Conservation (phyloP, 1,140 invertebrate species). For the Nylanderia fulva region DNA sequence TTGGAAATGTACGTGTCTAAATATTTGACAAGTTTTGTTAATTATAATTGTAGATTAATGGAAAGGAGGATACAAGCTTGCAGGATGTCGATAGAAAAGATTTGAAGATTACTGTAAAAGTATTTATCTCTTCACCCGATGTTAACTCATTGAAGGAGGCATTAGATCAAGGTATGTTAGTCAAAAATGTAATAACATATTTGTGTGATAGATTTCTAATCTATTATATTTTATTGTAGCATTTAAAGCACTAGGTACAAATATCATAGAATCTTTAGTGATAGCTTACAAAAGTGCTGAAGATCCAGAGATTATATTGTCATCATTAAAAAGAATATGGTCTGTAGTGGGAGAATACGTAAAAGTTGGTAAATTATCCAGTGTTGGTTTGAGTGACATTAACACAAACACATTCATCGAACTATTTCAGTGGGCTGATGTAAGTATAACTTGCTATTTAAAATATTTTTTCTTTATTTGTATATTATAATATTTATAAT, state of each 20-base stretch:
- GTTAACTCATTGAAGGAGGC: slow-evolving; percentile 83
- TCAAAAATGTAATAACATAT: neutral
- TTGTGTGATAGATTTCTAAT: slow-evolving; percentile 35
- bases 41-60: slow-evolving; percentile 73
- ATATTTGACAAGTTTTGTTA: slow-evolving; percentile 26
- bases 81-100: slow-evolving; percentile 85
- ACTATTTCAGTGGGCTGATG: slow-evolving; percentile 92
- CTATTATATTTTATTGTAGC: slow-evolving; percentile 56
- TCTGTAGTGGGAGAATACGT: slow-evolving; percentile 90
- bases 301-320: slow-evolving; percentile 85
- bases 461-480: neutral
- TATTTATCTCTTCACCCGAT: slow-evolving; percentile 86
- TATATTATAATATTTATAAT: too few relatives aligned
- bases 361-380: slow-evolving; percentile 88
- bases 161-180: slow-evolving; percentile 83
- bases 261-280: slow-evolving; percentile 91
- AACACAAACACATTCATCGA: slow-evolving; percentile 92
- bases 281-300: slow-evolving; percentile 88
- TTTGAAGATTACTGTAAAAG: slow-evolving; percentile 87
- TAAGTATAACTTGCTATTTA: slow-evolving; percentile 75
- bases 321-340: slow-evolving; percentile 91
- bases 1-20: slow-evolving; percentile 34
- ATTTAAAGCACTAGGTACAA: slow-evolving; percentile 87
- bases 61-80: slow-evolving; percentile 70
- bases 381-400: slow-evolving; percentile 96